Percentiles rank a stretch among this genome's conserved stretches.
Evolutionary conservation across 2,888 invertebrate species (phyloP).

Genomic region (Trichogramma dendrolimi): DNA sequence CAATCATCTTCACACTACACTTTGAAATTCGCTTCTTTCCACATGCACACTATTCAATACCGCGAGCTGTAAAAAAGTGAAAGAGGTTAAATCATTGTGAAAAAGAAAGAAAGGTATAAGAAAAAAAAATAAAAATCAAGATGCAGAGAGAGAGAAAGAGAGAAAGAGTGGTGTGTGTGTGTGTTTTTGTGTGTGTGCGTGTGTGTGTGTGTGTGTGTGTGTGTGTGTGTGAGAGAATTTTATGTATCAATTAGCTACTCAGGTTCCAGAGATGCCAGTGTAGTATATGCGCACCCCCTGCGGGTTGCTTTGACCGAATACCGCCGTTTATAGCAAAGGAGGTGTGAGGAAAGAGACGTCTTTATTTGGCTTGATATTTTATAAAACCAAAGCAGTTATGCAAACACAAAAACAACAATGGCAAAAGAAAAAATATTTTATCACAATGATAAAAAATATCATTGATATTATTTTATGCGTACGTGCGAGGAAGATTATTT

Average conservation of each 20-base stretch:
- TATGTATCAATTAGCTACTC: slow-evolving; percentile 53
- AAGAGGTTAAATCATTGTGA: background rate
- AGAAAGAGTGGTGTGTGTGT: too few relatives aligned
- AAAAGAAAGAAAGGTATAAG: background rate
- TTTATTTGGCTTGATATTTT: too few relatives aligned
- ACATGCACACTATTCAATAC: too few relatives aligned
- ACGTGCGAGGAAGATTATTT: too few relatives aligned
- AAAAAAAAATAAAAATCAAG: background rate
- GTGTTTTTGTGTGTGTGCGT: too few relatives aligned
- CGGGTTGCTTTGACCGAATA: slow-evolving; percentile 51
- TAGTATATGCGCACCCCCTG: slow-evolving; percentile 45
- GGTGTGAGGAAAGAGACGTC: slow-evolving; percentile 49
- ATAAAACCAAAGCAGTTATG: too few relatives aligned
- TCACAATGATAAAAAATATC: too few relatives aligned
- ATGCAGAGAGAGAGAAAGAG: background rate
- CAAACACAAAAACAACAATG: too few relatives aligned
- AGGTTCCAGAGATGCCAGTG: slow-evolving; percentile 43
- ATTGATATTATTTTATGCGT: too few relatives aligned
- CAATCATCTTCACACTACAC: too few relatives aligned
- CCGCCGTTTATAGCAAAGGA: slow-evolving; percentile 38
- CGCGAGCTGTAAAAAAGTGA: background rate
- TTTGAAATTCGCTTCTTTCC: too few relatives aligned
- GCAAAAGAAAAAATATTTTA: too few relatives aligned
- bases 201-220: slow-evolving; percentile 30
- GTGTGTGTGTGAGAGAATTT: slow-evolving; percentile 43